phyloP scores from a whole-genome alignment of 1,140 invertebrate species.

The Mycetomoellerius zeteki region DNA sequence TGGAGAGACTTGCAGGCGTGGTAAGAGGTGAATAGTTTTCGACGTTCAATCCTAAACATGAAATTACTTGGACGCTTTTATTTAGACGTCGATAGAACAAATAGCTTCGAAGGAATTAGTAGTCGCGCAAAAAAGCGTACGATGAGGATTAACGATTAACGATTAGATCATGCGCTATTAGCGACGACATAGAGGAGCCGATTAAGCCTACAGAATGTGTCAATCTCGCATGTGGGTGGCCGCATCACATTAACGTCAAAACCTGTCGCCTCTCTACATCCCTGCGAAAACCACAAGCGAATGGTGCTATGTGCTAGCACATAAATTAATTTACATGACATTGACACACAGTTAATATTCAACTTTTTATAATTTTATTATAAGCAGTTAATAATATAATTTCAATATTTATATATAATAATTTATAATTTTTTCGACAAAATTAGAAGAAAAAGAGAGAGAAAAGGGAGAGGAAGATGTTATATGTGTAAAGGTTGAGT shows the following conservation, averaged over 20 bases:
- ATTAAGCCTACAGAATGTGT: constrained; percentile 47
- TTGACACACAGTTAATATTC: not conserved
- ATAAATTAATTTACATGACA: constrained; percentile 36
- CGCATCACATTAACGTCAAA: constrained; percentile 47
- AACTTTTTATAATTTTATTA: not conserved
- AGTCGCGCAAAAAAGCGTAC: constrained; percentile 8
- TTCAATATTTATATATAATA: not conserved
- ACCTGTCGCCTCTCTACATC: constrained; percentile 19
- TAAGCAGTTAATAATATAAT: not conserved
- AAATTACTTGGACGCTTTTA: constrained; percentile 65
- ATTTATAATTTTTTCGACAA: not conserved
- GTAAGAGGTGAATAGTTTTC: not conserved
- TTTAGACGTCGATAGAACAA: constrained; percentile 63
- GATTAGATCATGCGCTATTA: constrained; percentile 62
- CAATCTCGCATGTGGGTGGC: constrained; percentile 31
- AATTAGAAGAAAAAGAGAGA: not conserved
- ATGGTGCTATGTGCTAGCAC: not conserved
- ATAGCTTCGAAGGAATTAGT: constrained; percentile 48
- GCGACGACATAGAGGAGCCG: constrained; percentile 27
- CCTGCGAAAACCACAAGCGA: constrained; percentile 35
- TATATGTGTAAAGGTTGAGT: not conserved
- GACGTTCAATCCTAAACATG: constrained; percentile 53
- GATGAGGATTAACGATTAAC: constrained; percentile 40
- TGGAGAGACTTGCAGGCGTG: constrained; percentile 11
- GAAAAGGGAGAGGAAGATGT: too few relatives aligned